Evolutionary conservation across 2,888 invertebrate species (phyloP).

Genomic region (Belgica antarctica): DNA sequence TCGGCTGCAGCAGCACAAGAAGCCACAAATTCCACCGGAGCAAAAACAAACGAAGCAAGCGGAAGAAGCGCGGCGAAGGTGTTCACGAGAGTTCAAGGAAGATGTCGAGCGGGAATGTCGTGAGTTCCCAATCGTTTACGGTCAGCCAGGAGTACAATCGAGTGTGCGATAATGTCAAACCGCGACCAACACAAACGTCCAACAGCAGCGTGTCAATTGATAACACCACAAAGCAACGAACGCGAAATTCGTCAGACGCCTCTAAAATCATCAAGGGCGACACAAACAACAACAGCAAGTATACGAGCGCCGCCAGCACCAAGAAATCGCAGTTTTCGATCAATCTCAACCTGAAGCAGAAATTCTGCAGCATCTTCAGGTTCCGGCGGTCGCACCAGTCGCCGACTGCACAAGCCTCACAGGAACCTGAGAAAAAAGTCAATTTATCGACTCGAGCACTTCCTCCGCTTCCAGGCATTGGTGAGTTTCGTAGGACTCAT

Average conservation of each 20-base stretch:
- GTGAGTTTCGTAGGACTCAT: background rate
- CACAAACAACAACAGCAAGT: constrained; percentile 47
- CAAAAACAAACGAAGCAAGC: constrained; percentile 42
- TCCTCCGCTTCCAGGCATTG: constrained; percentile 62
- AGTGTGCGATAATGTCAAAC: constrained; percentile 48
- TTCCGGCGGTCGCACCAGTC: constrained; percentile 58
- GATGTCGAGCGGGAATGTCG: constrained; percentile 38
- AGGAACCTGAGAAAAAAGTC: constrained; percentile 53
- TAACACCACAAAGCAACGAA: background rate
- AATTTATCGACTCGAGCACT: constrained; percentile 66
- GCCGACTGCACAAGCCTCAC: background rate
- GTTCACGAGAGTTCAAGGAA: constrained; percentile 45
- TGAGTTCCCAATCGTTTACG: constrained; percentile 32
- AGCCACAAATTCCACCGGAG: constrained; percentile 41
- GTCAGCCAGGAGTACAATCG: constrained; percentile 6
- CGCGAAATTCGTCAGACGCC: background rate
- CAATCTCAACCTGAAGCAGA: constrained; percentile 72
- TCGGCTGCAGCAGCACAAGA: background rate
- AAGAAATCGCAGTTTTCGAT: constrained; percentile 71
- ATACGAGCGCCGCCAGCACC: constrained; percentile 36
- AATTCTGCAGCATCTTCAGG: constrained; percentile 80
- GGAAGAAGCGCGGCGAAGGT: constrained; percentile 46
- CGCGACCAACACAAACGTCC: constrained; percentile 51
- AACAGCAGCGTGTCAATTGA: constrained; percentile 8
- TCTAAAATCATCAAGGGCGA: constrained; percentile 33